Percentiles rank a stretch among this genome's conserved stretches.
Evolutionary conservation across 2,888 invertebrate genomes (phyloP).

Genomic region (Rutpela maculata): DNA sequence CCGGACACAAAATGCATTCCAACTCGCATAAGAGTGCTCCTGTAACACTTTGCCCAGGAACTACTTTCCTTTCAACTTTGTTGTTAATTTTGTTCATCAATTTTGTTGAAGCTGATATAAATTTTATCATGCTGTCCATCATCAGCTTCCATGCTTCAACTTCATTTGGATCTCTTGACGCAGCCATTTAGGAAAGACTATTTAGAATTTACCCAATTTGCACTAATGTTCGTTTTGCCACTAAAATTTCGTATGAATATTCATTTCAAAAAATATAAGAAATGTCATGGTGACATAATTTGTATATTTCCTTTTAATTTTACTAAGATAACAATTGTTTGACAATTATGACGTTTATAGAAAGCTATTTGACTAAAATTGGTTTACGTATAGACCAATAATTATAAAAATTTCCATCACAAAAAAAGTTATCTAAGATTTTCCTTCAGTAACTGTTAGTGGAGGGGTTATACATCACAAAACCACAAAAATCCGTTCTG

Average conservation of each 20-base stretch:
- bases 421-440: no score
- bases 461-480: no score
- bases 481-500: no score
- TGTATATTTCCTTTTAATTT: background rate
- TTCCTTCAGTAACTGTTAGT: no score
- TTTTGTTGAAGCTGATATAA: constrained; percentile 58
- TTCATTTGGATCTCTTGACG: constrained; percentile 48
- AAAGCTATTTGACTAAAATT: background rate
- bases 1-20: constrained; percentile 29
- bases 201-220: background rate
- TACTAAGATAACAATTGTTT: background rate
- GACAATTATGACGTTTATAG: background rate
- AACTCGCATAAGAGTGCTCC: background rate
- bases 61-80: background rate
- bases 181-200: constrained; percentile 1
- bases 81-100: constrained; percentile 57
- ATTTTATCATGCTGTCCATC: constrained; percentile 62
- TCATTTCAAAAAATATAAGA: background rate
- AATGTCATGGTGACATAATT: background rate
- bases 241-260: constrained; percentile 26
- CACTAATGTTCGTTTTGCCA: background rate
- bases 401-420: no score
- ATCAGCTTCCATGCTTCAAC: constrained; percentile 59
- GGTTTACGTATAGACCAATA: no score
- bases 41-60: background rate